Conservation (phyloP, 2,888 invertebrate species). For the Melanotus villosus region DNA sequence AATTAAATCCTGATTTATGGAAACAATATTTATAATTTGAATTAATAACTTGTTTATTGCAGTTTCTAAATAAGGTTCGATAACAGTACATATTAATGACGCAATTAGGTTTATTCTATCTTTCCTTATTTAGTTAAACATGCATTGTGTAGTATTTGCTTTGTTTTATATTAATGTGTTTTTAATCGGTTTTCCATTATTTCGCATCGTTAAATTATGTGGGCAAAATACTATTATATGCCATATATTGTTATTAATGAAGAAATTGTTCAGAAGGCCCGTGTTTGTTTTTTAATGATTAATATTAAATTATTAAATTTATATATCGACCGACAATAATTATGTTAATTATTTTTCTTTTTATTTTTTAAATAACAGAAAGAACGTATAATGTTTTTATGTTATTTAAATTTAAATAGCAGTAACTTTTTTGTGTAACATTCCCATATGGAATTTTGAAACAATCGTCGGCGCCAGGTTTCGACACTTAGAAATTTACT, state of each 20-base stretch:
- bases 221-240: conserved; percentile 10
- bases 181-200: conserved; percentile 9
- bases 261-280: background rate
- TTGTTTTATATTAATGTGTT: background rate
- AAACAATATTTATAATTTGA: background rate
- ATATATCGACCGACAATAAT: no score
- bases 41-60: conserved; percentile 22
- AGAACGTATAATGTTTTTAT: no score
- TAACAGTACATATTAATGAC: conserved; percentile 14
- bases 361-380: no score
- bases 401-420: no score
- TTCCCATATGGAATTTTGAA: conserved; percentile 20
- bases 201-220: background rate
- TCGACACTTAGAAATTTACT: conserved; percentile 42
- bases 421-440: background rate
- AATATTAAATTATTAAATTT: no score
- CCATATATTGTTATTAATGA: background rate
- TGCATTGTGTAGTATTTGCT: background rate
- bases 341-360: no score
- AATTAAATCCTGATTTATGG: no score
- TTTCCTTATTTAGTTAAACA: background rate
- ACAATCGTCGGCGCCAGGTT: conserved; percentile 41
- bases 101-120: conserved; percentile 2
- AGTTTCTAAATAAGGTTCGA: conserved; percentile 12
- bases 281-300: no score